A percentile compares a stretch with the other conserved stretches of the same genome.
Evolutionary conservation across 2,113 vertebrate species (phyloP).

Genomic region (Mesembrinibis cayennensis): DNA sequence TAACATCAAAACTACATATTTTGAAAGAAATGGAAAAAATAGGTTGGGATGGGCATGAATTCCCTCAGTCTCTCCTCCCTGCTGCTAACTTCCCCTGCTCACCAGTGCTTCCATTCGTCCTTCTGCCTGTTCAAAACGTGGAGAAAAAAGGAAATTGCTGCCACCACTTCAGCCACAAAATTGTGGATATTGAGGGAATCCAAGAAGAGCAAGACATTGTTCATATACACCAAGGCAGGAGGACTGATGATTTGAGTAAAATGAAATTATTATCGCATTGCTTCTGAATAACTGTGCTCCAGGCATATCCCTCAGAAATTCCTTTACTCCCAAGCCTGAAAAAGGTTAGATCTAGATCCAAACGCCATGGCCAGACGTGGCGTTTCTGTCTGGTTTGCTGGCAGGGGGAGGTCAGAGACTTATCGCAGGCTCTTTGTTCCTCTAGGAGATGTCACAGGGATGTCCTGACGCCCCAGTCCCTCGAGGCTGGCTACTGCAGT

Average conservation of each 20-base stretch:
- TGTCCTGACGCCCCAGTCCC: neutral
- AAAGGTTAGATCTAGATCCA: neutral
- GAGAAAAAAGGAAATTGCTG: neutral
- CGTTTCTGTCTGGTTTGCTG: neutral
- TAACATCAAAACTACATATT: neutral
- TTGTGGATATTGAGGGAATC: neutral
- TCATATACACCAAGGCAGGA: neutral
- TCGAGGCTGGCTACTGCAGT: neutral
- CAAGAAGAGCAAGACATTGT: neutral
- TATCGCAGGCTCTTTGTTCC: neutral
- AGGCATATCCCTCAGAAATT: neutral
- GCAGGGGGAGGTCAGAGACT: neutral
- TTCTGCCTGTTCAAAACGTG: neutral
- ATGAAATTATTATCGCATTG: neutral
- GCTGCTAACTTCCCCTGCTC: neutral
- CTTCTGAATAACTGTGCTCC: neutral
- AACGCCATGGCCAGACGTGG: rapidly evolving
- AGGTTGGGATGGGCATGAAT: neutral
- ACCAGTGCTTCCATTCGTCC: neutral
- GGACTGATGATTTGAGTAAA: neutral
- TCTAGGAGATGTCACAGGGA: neutral
- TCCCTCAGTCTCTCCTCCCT: neutral
- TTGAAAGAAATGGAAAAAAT: neutral
- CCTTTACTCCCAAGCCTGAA: neutral
- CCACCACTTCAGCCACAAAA: neutral